phyloP scores from a whole-genome alignment of 2,113 vertebrate genomes.

The Pollachius pollachius region DNA sequence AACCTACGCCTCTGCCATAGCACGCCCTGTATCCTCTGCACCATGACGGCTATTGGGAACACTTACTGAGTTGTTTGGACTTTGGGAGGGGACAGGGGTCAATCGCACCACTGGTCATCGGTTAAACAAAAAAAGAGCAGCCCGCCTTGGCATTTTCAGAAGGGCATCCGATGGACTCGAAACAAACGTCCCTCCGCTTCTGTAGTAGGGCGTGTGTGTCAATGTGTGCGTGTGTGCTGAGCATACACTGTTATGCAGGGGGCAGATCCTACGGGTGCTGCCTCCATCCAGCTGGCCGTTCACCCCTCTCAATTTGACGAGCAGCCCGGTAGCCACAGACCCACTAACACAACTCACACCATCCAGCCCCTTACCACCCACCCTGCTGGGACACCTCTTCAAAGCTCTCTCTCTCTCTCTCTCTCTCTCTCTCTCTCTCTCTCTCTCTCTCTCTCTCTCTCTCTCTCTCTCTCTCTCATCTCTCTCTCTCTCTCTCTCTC shows the following conservation, averaged over 20 bases:
- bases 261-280: constrained; percentile 44
- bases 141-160: constrained; percentile 9
- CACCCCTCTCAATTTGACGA: constrained; percentile 18
- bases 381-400: not conserved
- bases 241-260: constrained; percentile 27
- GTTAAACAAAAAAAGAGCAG: constrained; percentile 15
- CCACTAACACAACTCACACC: not conserved
- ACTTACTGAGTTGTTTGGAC: not conserved
- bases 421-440: too few species aligned
- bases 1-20: not conserved
- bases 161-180: not conserved
- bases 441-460: not conserved
- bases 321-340: constrained; percentile 9
- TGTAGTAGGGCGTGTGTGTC: not conserved
- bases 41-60: not conserved
- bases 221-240: constrained; percentile 22
- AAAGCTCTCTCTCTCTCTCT: not conserved
- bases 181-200: constrained; percentile 10
- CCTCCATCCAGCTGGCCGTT: constrained; percentile 27
- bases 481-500: constrained; percentile 1
- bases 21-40: not conserved
- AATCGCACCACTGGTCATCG: constrained; percentile 1
- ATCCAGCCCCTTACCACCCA: not conserved
- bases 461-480: not conserved
- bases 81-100: not conserved